Conservation (phyloP, 2,113 vertebrate species). For the Zootoca vivipara region DNA sequence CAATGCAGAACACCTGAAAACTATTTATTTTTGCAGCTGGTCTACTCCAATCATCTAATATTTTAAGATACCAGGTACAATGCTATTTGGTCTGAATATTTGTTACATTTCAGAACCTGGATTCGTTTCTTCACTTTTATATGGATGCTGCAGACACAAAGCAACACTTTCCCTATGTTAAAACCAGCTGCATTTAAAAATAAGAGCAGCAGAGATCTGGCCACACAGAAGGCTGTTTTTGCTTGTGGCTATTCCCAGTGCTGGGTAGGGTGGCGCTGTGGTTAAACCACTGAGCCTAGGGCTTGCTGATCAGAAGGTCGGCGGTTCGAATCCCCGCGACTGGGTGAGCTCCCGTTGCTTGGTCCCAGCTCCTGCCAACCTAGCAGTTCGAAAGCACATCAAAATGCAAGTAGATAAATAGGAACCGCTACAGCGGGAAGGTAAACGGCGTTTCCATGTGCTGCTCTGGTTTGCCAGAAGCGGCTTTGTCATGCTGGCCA, state of each 20-base stretch:
- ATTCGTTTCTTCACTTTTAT: constrained; percentile 11
- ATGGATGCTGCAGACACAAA: not conserved
- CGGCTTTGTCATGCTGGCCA: too few species aligned
- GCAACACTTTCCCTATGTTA: not conserved
- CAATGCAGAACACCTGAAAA: not conserved
- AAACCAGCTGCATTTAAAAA: not conserved
- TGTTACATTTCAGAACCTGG: constrained; percentile 12
- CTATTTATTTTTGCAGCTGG: constrained; percentile 6
- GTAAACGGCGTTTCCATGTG: too few species aligned
- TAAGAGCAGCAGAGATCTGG: not conserved
- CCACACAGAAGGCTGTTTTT: not conserved
- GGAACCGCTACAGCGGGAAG: too few species aligned
- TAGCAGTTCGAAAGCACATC: too few species aligned
- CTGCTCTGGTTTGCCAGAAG: too few species aligned
- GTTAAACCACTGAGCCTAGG: too few species aligned
- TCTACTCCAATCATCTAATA: not conserved
- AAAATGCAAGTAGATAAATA: too few species aligned
- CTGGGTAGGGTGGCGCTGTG: too few species aligned
- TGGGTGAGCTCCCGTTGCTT: too few species aligned
- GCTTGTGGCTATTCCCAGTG: not conserved
- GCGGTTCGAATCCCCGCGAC: too few species aligned
- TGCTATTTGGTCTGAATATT: constrained; percentile 1
- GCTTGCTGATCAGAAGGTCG: too few species aligned
- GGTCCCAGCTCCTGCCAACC: too few species aligned
- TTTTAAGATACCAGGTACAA: constrained; percentile 24